Percentiles rank a stretch among this genome's conserved stretches.
Evolutionary conservation across 1,140 invertebrate genomes (phyloP).

Genomic region (Lepidurus apus): DNA sequence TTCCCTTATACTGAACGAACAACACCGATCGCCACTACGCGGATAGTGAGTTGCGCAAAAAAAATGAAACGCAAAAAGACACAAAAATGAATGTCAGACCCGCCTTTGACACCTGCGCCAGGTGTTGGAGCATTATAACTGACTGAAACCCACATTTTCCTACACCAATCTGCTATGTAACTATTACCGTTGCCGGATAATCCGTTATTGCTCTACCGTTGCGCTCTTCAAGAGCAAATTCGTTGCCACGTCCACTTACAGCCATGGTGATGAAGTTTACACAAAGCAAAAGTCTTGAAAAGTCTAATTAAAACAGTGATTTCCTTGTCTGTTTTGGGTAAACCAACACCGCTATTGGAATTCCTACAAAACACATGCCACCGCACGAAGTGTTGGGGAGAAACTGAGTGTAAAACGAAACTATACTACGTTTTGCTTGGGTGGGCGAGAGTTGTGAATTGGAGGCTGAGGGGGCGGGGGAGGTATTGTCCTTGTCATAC

Average conservation of each 20-base stretch:
- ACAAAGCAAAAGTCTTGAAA: not conserved
- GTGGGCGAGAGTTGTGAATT: not conserved
- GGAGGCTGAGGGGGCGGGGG: not conserved
- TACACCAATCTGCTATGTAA: not conserved
- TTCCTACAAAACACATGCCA: not conserved
- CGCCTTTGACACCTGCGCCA: conserved; percentile 12
- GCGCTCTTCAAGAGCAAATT: not conserved
- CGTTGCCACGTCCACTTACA: not conserved
- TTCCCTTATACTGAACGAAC: too few species aligned
- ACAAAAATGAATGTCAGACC: not conserved
- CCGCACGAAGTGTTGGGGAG: not conserved
- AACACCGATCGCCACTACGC: too few species aligned
- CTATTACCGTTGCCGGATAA: not conserved
- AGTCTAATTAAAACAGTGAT: not conserved
- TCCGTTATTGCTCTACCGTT: not conserved
- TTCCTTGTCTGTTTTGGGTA: not conserved
- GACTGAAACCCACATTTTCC: not conserved
- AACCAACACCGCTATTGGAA: not conserved
- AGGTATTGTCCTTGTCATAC: conserved; percentile 3
- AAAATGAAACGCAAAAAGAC: not conserved
- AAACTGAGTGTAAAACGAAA: not conserved
- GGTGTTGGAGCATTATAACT: not conserved
- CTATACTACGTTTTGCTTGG: not conserved
- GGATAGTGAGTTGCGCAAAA: not conserved
- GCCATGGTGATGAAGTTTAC: not conserved